These are phyloP conservation scores for Trissolcus japonicus DNA, from an alignment of 2,888 invertebrate genomes.

Conservation along the genomic window DNA sequence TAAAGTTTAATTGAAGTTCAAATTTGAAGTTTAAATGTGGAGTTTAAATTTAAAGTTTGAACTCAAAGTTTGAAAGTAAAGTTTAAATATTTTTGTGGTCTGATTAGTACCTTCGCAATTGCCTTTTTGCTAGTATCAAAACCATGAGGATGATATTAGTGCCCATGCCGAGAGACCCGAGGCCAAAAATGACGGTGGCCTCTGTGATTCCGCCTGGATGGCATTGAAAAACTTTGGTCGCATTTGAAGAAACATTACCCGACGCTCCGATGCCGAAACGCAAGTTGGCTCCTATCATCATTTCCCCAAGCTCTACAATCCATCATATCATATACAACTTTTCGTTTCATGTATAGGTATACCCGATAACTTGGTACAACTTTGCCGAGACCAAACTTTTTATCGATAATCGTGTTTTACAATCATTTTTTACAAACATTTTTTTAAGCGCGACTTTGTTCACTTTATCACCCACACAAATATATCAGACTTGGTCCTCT, in stretches of 20 bases:
- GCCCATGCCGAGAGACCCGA: slow-evolving; percentile 87
- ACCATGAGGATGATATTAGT: slow-evolving; percentile 89
- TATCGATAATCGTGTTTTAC: not conserved
- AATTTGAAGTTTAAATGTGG: no score
- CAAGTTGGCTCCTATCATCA: slow-evolving; percentile 88
- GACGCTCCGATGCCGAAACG: slow-evolving; percentile 83
- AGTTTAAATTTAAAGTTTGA: no score
- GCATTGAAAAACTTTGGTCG: slow-evolving; percentile 85
- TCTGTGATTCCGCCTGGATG: slow-evolving; percentile 89
- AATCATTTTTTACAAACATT: not conserved
- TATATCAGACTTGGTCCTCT: no score
- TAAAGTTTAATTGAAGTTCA: no score
- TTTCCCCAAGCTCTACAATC: slow-evolving; percentile 24
- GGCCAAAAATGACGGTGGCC: slow-evolving; percentile 85
- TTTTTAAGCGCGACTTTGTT: no score
- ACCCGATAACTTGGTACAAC: not conserved
- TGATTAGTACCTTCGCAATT: slow-evolving; percentile 83
- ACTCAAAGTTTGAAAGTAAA: not conserved
- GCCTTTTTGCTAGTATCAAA: slow-evolving; percentile 87
- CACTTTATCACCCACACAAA: no score
- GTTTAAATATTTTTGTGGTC: not conserved
- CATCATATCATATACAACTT: no score
- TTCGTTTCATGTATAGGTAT: no score
- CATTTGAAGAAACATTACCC: slow-evolving; percentile 82
- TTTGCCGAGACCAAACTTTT: not conserved